Percentiles rank a stretch among this genome's conserved stretches.
phyloP scores from a whole-genome alignment of 2,888 invertebrate genomes.

The Ectemnius lituratus region DNA sequence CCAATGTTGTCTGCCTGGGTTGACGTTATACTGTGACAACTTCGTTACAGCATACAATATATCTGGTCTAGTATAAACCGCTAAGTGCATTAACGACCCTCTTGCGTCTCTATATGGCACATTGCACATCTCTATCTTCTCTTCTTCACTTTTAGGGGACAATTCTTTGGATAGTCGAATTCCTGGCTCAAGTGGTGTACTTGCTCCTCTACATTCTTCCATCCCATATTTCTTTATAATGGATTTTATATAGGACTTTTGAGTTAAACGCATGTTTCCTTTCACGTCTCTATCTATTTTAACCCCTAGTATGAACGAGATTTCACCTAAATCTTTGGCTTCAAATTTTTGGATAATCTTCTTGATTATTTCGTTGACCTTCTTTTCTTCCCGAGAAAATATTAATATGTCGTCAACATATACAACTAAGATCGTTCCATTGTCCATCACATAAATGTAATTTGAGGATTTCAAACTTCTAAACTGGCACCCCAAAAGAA shows the following conservation, averaged over 20 bases:
- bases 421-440: not conserved
- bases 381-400: not conserved
- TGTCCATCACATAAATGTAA: not conserved
- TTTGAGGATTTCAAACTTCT: not conserved
- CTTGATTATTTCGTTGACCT: not conserved
- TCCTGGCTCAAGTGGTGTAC: not conserved
- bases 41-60: not conserved
- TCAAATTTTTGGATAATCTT: not conserved
- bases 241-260: not conserved
- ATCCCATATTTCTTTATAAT: not conserved
- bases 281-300: not conserved
- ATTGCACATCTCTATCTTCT: not conserved
- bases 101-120: too few relatives aligned
- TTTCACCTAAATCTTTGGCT: not conserved
- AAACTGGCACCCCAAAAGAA: too few relatives aligned
- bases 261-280: not conserved
- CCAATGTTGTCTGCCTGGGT: slow-evolving; percentile 26
- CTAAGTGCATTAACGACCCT: not conserved
- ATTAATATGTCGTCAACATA: not conserved
- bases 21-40: not conserved
- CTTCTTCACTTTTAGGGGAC: not conserved
- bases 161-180: not conserved
- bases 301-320: not conserved
- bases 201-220: not conserved
- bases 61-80: not conserved